Base-by-base conservation (phyloP, 2,888 invertebrate genomes). In the Stenchaetothrips biformis region DNA sequence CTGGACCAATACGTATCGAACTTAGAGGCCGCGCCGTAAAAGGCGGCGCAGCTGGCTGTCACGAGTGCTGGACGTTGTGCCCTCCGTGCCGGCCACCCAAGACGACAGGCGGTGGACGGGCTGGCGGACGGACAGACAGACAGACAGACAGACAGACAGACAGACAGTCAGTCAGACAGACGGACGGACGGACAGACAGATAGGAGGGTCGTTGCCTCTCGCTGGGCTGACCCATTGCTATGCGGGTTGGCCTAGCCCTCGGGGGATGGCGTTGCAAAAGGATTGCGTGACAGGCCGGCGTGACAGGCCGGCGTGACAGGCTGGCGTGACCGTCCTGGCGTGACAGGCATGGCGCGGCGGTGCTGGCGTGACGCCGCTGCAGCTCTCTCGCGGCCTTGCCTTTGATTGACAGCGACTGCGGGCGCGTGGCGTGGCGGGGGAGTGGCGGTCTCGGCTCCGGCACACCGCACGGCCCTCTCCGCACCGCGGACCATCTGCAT, bases 281-380 rank as follows among this genome's bases (percentile, higher is more conserved):
- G 25, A 25, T 74, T 74, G 67, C 67, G 67, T 74, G 67, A 21
- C 25, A 4, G 37, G 37, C 37, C 4, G 21, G 67, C 67, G 67
- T 11, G 21, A 25, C 21, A 74, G 21, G 21, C 11, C 7, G 67
- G 25, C 67, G 67, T 74, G 67, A 74, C 67, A 25, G 67, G 59
- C 18, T 74, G 11, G 67, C 67, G 67, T 74, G 67, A 74, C 67
- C n/a, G n/a, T n/a, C n/a, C 37, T 74, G 11, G 67, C 67, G 67
- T 74, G 67, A 74, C 67, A 1, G 67, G 67, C 25, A 25, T 59
- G 59, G 16, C 59, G n/a, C 21, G 67, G 67, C 67, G 67, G 21
- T 21, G 21, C 67, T 4, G 67, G 67, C 9, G 53, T 9, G 53
- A 18, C 4, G 53, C 53, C 9, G 53, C 25, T 11, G 67, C 67